These are phyloP conservation scores for Aelia acuminata DNA, from an alignment of 2,888 invertebrate genomes.

Conservation along the genomic window DNA sequence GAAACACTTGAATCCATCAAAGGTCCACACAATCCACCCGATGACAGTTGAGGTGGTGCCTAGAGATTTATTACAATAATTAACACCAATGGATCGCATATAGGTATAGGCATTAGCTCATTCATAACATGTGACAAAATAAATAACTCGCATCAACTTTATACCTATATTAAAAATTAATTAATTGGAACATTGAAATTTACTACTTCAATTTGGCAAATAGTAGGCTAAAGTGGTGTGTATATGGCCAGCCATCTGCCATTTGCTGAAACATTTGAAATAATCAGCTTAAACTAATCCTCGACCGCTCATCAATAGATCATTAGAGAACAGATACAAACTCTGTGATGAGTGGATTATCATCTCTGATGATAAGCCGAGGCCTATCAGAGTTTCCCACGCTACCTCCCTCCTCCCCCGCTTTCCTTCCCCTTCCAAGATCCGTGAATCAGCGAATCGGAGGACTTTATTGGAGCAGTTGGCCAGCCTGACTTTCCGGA, in stretches of 20 bases:
- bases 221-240: too few species aligned
- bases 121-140: too few species aligned
- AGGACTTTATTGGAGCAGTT: conserved; percentile 1
- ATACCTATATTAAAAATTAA: too few species aligned
- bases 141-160: too few species aligned
- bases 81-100: too few species aligned
- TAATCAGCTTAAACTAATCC: conserved; percentile 19
- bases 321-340: conserved; percentile 21
- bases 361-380: conserved; percentile 20
- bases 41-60: too few species aligned
- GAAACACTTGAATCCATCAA: too few species aligned
- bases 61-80: too few species aligned
- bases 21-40: too few species aligned
- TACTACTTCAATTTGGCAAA: too few species aligned
- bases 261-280: background rate
- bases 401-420: background rate
- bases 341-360: conserved; percentile 15
- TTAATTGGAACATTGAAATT: too few species aligned
- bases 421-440: background rate
- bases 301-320: background rate
- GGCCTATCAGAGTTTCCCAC: background rate
- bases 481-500: conserved; percentile 10
- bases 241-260: background rate
- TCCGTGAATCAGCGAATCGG: conserved; percentile 4
- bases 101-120: too few species aligned